A percentile compares a stretch with the other conserved stretches of the same genome.
These are phyloP conservation scores for Enteromius afrohamiltoni DNA, from an alignment of 2,797 vertebrate species.

Conservation along the genomic window DNA sequence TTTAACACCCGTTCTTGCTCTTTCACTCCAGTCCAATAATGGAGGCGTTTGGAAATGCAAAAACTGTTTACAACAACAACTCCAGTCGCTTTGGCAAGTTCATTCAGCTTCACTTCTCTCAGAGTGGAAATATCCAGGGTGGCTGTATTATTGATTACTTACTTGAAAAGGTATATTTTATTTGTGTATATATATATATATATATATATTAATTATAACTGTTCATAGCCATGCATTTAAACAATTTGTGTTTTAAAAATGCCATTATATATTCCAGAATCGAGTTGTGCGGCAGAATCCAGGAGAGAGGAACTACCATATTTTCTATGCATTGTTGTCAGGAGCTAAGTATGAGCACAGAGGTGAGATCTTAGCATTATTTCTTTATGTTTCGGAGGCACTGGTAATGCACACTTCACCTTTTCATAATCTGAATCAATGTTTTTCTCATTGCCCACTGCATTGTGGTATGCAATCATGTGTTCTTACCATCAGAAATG, in stretches of 20 bases:
- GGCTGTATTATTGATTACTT: conserved; percentile 90
- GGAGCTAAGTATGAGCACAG: conserved; percentile 81
- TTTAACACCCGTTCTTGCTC: conserved; percentile 12
- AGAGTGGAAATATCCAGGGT: conserved; percentile 89
- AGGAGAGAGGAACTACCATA: conserved; percentile 91
- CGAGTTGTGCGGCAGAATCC: conserved; percentile 91
- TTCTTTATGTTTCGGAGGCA: background rate
- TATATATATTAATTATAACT: background rate
- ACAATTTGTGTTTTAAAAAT: conserved; percentile 20
- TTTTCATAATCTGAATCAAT: background rate
- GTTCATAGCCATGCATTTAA: conserved; percentile 2
- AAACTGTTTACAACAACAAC: conserved; percentile 94
- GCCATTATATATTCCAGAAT: conserved; percentile 76
- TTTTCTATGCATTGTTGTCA: conserved; percentile 89
- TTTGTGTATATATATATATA: background rate
- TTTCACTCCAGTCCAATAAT: conserved; percentile 84
- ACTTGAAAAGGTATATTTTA: conserved; percentile 77
- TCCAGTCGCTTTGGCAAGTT: conserved; percentile 94
- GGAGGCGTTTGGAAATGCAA: conserved; percentile 92
- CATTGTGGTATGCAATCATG: background rate
- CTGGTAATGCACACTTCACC: background rate
- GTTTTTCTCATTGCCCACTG: background rate
- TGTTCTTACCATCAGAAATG: conserved; percentile 69
- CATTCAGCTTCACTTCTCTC: conserved; percentile 91
- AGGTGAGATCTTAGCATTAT: conserved; percentile 72